phyloP scores from a whole-genome alignment of 2,797 vertebrate species.

The Gallinago nigripennis region DNA sequence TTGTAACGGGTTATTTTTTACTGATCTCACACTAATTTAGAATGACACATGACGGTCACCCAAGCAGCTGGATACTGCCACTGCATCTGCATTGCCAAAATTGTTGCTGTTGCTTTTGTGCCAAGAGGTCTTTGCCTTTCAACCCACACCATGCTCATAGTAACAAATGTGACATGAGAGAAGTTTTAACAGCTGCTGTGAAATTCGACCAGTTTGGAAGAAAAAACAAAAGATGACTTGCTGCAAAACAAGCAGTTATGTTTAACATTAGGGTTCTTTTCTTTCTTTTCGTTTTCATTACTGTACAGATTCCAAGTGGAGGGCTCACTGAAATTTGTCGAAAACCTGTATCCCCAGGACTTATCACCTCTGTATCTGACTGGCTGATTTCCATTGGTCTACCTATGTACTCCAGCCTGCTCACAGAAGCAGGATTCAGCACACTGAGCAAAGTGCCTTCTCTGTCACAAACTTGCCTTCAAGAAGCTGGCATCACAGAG shows the following conservation, averaged over 20 bases:
- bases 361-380: constrained; percentile 85
- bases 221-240: neutral
- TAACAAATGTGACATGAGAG: neutral
- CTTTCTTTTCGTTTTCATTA: neutral
- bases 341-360: constrained; percentile 84
- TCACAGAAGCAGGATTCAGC: constrained; percentile 85
- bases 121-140: neutral
- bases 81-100: neutral
- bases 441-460: constrained; percentile 85
- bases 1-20: neutral
- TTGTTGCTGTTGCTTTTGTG: neutral
- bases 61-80: neutral
- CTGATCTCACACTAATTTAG: neutral
- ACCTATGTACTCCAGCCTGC: constrained; percentile 87
- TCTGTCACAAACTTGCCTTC: constrained; percentile 85
- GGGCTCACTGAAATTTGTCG: constrained; percentile 93
- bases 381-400: constrained; percentile 94
- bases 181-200: neutral
- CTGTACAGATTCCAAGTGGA: constrained; percentile 90
- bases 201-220: neutral
- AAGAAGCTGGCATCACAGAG: constrained; percentile 89
- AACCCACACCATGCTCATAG: neutral
- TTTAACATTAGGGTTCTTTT: neutral
- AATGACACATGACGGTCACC: neutral
- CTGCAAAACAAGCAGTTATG: neutral